Evolutionary conservation across 2,888 invertebrate species (phyloP).

Genomic region (Cheiracanthium punctorium): DNA sequence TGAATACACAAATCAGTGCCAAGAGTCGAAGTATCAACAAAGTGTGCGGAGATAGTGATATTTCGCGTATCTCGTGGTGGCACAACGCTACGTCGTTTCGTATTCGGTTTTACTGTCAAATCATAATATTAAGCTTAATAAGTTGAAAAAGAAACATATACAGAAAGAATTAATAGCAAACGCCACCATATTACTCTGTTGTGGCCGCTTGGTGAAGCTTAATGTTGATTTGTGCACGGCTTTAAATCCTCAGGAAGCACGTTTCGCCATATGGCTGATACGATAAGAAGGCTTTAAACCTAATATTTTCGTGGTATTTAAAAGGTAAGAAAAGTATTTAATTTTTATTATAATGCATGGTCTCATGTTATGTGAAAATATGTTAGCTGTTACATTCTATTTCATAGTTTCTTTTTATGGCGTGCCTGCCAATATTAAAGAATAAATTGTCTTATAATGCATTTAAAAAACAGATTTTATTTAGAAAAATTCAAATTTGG

Average conservation of each 20-base stretch:
- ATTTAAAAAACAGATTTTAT: no score
- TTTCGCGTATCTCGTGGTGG: constrained; percentile 54
- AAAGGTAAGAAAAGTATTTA: constrained; percentile 30
- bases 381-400: no score
- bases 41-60: constrained; percentile 59
- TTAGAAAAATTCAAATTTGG: no score
- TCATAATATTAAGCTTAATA: neutral
- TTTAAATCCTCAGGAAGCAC: constrained; percentile 51
- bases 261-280: constrained; percentile 69
- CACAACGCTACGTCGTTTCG: constrained; percentile 51
- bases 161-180: neutral
- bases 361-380: no score
- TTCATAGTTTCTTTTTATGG: no score
- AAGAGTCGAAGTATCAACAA: constrained; percentile 66
- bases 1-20: constrained; percentile 36
- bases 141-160: neutral
- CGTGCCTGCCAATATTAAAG: no score
- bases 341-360: neutral
- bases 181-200: neutral
- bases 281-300: constrained; percentile 59
- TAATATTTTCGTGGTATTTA: constrained; percentile 16
- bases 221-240: constrained; percentile 15
- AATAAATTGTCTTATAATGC: no score
- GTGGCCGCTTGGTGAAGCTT: neutral
- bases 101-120: no score